Base-by-base conservation (phyloP, 2,888 invertebrate species). In the Megastigmus dorsalis region DNA sequence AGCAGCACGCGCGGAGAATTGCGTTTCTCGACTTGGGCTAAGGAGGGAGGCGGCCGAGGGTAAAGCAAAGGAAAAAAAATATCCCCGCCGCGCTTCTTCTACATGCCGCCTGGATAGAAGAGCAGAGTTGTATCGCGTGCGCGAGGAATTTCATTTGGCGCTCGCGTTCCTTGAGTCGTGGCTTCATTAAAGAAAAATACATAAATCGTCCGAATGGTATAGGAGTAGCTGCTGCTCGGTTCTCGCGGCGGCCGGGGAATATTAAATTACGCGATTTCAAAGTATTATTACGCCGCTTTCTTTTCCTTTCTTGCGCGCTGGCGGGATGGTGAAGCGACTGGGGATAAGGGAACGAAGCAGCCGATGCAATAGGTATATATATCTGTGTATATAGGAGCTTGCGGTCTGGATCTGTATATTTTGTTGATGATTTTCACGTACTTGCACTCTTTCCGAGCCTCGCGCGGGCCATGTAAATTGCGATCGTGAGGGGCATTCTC, bases 141-240 rank as follows among this genome's bases (percentile, higher is more conserved):
- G 30, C 13, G 52, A 7, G 33, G 65, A 72, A 72, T 72, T 72
- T 72, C 66, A 72, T 72, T 72, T 72, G 13, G 30, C 55, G 30
- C 30, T 30, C 59, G n/a, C 28, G 28, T n/a, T n/a, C n/a, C n/a
- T n/a, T n/a, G n/a, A n/a, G n/a, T n/a, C 23, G 66, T 28, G 36
- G 65, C 74, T 74, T 74, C 74, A 66, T 74, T 74, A 74, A 74
- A 63, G 74, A 69, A 69, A 74, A 74, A 74, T 74, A 69, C 74
- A 74, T 74, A 74, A 74, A 74, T 74, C 69, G 74, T n/a, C n/a
- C n/a, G n/a, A n/a, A n/a, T n/a, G n/a, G n/a, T n/a, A n/a, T n/a
- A n/a, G n/a, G n/a, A n/a, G n/a, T n/a, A n/a, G n/a, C n/a, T n/a
- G n/a, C n/a, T n/a, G n/a, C n/a, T n/a, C n/a, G n/a, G n/a, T 26